phyloP scores from a whole-genome alignment of 2,797 vertebrate genomes.

The Pipistrellus pygmaeus region DNA sequence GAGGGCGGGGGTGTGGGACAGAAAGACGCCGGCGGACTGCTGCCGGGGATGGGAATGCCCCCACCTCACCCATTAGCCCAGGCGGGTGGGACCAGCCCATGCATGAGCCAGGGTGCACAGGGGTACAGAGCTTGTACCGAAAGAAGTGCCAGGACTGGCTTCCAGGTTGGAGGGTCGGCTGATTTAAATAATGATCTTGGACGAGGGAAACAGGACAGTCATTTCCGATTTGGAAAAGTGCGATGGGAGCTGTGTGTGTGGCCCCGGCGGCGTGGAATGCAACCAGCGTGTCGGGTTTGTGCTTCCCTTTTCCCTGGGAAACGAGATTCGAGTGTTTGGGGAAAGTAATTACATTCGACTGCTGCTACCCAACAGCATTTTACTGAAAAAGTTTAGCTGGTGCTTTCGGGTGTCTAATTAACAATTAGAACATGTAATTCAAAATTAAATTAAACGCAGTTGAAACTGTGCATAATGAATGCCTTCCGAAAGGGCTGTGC shows the following conservation, averaged over 20 bases:
- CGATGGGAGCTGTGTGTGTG: background rate
- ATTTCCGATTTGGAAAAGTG: background rate
- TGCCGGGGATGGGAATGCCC: background rate
- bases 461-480: background rate
- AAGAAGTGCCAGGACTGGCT: background rate
- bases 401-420: background rate
- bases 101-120: background rate
- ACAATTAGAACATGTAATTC: conserved; percentile 26
- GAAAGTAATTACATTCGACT: background rate
- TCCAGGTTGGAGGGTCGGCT: background rate
- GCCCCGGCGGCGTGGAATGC: too few relatives aligned
- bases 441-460: background rate
- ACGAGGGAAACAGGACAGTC: background rate
- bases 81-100: background rate
- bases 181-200: background rate
- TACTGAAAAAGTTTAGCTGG: background rate
- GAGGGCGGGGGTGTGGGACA: background rate
- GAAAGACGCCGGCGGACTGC: background rate
- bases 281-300: background rate
- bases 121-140: background rate
- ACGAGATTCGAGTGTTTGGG: background rate
- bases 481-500: background rate
- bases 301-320: background rate
- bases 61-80: background rate
- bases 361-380: background rate